Conservation (phyloP, 2,797 vertebrate species). For the Pelodytes ibericus region DNA sequence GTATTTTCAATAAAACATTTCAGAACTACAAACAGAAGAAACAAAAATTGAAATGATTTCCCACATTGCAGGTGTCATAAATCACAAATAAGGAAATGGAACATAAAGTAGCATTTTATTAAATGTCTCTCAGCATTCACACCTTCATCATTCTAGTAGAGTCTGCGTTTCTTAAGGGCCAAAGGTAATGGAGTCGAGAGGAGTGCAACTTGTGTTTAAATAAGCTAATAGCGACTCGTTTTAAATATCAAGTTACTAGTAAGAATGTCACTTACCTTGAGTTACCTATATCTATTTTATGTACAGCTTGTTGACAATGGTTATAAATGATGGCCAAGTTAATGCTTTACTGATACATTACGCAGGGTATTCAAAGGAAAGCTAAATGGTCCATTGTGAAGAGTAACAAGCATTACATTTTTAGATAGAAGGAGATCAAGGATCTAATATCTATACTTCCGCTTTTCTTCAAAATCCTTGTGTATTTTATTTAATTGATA, state of each 20-base stretch:
- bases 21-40: conserved; percentile 51
- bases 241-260: neutral
- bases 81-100: conserved; percentile 61
- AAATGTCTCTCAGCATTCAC: conserved; percentile 58
- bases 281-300: neutral
- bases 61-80: conserved; percentile 55
- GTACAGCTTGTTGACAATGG: too few relatives aligned
- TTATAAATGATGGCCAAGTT: too few relatives aligned
- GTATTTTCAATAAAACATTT: conserved; percentile 58
- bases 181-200: conserved; percentile 34
- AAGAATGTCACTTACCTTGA: neutral
- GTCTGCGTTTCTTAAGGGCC: conserved; percentile 25
- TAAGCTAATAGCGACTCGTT: conserved; percentile 22
- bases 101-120: conserved; percentile 60
- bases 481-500: too few relatives aligned
- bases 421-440: too few relatives aligned
- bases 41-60: conserved; percentile 57
- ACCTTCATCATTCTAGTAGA: conserved; percentile 60
- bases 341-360: too few relatives aligned
- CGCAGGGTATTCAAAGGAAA: too few relatives aligned
- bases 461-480: too few relatives aligned
- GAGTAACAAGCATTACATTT: too few relatives aligned
- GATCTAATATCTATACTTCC: too few relatives aligned
- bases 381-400: too few relatives aligned
- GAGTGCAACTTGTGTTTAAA: conserved; percentile 16